These are phyloP conservation scores for Tipula helvola DNA, from an alignment of 2,888 invertebrate genomes.

Conservation along the genomic window DNA sequence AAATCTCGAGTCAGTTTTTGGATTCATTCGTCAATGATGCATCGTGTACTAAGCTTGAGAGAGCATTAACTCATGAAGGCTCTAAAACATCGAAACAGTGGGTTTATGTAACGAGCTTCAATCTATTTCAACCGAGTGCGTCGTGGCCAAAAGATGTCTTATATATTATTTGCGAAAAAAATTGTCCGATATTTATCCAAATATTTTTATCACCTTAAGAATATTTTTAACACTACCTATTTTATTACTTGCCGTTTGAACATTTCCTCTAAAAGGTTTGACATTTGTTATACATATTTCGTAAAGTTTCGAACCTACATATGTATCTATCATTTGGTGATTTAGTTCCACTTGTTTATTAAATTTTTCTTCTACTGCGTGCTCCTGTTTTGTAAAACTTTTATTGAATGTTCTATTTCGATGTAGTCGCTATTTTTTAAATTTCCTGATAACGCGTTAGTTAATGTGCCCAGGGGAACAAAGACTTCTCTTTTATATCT, in stretches of 20 bases:
- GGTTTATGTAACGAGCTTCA: no score
- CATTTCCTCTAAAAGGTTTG: neutral
- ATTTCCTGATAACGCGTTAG: neutral
- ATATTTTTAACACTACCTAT: no score
- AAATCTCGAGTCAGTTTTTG: no score
- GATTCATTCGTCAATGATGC: no score
- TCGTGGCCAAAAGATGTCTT: no score
- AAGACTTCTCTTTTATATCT: neutral
- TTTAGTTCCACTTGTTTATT: neutral
- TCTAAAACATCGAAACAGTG: no score
- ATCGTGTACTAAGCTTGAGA: no score
- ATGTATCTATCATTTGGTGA: constrained; percentile 6
- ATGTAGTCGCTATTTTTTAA: neutral
- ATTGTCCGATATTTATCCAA: no score
- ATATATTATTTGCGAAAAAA: no score
- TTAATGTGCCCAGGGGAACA: neutral
- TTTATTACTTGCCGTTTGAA: neutral
- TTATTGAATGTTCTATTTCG: neutral
- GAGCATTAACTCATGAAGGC: no score
- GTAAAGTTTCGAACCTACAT: neutral
- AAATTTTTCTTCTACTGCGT: neutral
- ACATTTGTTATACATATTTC: neutral
- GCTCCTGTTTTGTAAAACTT: neutral
- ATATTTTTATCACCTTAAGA: no score
- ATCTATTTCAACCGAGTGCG: no score